Percentiles rank a stretch among this genome's conserved stretches.
phyloP scores from a whole-genome alignment of 1,140 invertebrate species.

The Conus betulinus region DNA sequence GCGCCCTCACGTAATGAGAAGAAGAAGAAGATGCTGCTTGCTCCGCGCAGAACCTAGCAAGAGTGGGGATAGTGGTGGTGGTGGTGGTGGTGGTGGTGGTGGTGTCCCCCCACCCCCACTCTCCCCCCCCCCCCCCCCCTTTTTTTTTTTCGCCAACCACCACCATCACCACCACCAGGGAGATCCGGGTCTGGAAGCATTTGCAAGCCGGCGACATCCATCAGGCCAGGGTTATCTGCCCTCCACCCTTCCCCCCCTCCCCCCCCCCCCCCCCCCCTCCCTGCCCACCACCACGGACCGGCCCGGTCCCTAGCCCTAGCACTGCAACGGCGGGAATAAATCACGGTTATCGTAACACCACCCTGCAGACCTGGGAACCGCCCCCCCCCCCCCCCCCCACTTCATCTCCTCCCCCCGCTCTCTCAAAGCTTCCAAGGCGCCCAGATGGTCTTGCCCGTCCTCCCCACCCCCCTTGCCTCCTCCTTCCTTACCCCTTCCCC shows the following conservation, averaged over 20 bases:
- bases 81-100: no score
- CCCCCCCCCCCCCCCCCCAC: no score
- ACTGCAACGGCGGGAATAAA: conserved; percentile 12
- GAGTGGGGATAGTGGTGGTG: no score
- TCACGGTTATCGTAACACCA: conserved; percentile 18
- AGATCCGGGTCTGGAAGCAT: neutral
- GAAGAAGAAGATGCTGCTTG: neutral
- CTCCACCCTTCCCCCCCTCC: no score
- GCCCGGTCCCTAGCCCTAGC: neutral
- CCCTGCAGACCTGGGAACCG: no score
- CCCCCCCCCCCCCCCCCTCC: no score
- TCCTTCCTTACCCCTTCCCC: neutral
- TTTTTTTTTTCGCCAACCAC: no score
- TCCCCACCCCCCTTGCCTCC: neutral
- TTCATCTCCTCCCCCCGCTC: neutral
- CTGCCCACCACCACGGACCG: no score
- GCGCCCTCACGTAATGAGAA: conserved; percentile 15
- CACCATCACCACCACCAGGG: no score
- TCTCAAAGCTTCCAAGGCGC: neutral
- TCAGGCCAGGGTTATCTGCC: no score
- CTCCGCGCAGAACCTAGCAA: neutral
- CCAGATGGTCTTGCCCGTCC: neutral
- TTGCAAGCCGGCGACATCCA: conserved; percentile 15
- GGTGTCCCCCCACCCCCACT: no score
- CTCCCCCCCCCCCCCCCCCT: no score